phyloP scores from a whole-genome alignment of 2,888 invertebrate species.

The Sialis lutaria region DNA sequence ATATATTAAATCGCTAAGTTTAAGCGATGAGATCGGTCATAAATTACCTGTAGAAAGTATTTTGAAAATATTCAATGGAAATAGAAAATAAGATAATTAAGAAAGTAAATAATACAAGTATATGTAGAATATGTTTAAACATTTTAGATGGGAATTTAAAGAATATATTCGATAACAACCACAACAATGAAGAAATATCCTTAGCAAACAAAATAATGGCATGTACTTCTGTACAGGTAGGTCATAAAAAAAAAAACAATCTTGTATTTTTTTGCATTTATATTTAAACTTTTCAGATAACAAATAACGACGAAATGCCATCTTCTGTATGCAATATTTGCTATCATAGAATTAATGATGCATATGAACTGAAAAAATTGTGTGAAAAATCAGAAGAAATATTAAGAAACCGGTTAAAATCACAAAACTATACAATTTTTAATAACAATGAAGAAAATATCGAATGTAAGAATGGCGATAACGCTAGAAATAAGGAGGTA shows the following conservation, averaged over 20 bases:
- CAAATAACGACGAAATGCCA: conserved; percentile 13
- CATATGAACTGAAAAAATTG: conserved; percentile 13
- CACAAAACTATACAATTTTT: background rate
- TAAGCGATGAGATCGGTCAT: no score
- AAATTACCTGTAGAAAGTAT: no score
- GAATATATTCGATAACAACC: no score
- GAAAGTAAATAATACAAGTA: no score
- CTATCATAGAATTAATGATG: conserved; percentile 12
- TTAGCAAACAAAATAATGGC: conserved; percentile 13
- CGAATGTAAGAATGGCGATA: background rate
- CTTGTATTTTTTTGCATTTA: background rate
- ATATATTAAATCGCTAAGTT: no score
- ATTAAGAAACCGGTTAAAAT: conserved; percentile 8
- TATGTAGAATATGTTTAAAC: no score
- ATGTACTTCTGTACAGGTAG: conserved; percentile 13
- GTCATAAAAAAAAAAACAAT: background rate
- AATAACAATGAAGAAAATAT: background rate
- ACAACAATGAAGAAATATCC: background rate
- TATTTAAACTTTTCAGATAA: conserved; percentile 9
- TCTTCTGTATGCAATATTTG: conserved; percentile 11
- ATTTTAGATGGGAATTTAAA: no score
- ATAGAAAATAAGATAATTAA: no score
- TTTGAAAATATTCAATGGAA: no score
- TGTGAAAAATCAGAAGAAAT: conserved; percentile 13
- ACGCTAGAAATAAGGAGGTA: background rate